phyloP scores from a whole-genome alignment of 2,113 vertebrate genomes.

The human (Homo sapiens) region DNA sequence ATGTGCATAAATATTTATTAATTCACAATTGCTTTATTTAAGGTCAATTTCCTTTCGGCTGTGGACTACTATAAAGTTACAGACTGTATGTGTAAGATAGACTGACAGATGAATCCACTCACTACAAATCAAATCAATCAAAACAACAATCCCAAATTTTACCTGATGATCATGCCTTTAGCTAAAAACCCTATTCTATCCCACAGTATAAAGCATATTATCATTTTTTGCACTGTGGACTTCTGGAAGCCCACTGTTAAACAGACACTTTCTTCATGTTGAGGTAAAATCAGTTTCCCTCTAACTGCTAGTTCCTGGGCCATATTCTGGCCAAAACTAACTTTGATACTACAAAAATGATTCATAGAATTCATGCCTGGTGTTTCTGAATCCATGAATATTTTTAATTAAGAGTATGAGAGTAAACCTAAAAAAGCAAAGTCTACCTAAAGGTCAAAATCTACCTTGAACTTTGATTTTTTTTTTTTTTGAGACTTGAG shows the following conservation, averaged over 20 bases:
- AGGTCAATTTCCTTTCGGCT: neutral
- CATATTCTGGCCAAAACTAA: neutral
- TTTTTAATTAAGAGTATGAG: conserved; percentile 38
- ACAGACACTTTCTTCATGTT: conserved; percentile 23
- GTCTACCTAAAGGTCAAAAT: neutral
- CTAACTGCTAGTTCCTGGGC: neutral
- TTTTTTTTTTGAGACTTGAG: too few species aligned
- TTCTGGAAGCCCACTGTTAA: neutral
- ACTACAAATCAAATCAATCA: neutral
- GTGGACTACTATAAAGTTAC: neutral
- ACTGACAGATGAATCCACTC: neutral
- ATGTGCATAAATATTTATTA: neutral
- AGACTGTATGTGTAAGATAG: neutral
- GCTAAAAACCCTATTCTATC: neutral
- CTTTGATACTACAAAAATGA: conserved; percentile 5
- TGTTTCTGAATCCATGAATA: neutral
- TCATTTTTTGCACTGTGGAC: neutral
- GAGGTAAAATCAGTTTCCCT: neutral
- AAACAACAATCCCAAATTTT: neutral
- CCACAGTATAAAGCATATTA: neutral
- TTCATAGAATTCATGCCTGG: neutral
- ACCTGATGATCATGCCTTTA: neutral
- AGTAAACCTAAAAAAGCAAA: conserved; percentile 25
- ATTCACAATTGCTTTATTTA: neutral
- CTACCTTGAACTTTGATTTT: neutral